Evolutionary conservation across 1,140 invertebrate genomes (phyloP).

Genomic region (Calycopis cecrops): DNA sequence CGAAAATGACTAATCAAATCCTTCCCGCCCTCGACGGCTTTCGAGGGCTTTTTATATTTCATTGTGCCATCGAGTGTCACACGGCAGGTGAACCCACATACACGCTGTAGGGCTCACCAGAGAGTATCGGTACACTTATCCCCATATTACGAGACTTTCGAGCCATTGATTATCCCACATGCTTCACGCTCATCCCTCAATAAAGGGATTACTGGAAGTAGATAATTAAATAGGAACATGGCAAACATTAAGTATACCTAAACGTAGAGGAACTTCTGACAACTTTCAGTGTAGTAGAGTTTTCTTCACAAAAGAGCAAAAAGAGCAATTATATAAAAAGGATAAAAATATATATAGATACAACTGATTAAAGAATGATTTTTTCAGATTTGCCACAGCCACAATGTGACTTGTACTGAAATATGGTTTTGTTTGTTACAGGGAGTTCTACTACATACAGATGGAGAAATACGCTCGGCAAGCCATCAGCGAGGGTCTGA

Average conservation of each 20-base stretch:
- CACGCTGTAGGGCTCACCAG: slow-evolving; percentile 11
- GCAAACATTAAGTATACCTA: no score
- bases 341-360: no score
- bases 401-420: not conserved
- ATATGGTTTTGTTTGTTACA: slow-evolving; percentile 75
- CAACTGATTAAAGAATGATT: no score
- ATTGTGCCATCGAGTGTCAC: slow-evolving; percentile 63
- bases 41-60: slow-evolving; percentile 64
- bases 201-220: slow-evolving; percentile 5
- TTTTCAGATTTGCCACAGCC: no score
- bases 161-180: slow-evolving; percentile 5
- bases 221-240: no score
- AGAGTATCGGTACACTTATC: slow-evolving; percentile 10
- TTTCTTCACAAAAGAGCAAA: not conserved
- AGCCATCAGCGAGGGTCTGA: slow-evolving; percentile 96
- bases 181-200: not conserved
- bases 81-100: slow-evolving; percentile 39
- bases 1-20: slow-evolving; percentile 72
- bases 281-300: not conserved
- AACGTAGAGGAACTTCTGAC: no score
- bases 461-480: slow-evolving; percentile 99
- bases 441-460: slow-evolving; percentile 99
- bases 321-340: no score
- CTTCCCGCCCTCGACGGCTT: slow-evolving; percentile 55
- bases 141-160: not conserved